Evolutionary conservation across 1,140 invertebrate species (phyloP).

Genomic region (Drosophila pseudoananassae): DNA sequence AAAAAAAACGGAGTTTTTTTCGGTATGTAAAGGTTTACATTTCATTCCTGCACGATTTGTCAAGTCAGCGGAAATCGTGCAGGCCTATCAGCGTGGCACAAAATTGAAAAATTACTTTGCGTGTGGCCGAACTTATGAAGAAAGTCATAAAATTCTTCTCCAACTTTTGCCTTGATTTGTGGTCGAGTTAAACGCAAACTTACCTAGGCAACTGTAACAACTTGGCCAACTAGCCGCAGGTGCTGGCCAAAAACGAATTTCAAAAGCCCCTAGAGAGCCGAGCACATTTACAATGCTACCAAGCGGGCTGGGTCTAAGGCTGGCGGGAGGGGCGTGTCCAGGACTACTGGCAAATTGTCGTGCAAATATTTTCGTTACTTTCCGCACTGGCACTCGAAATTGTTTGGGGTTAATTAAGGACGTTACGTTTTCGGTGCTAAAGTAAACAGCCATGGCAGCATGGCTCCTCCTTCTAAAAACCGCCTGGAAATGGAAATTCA

Average conservation of each 20-base stretch:
- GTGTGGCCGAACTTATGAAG: conserved; percentile 74
- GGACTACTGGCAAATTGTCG: conserved; percentile 32
- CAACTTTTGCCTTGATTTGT: conserved; percentile 66
- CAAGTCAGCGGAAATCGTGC: conserved; percentile 83
- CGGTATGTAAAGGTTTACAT: conserved; percentile 66
- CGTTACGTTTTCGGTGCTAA: conserved; percentile 37
- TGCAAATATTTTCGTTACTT: conserved; percentile 47
- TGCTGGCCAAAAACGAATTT: conserved; percentile 36
- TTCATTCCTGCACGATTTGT: conserved; percentile 82
- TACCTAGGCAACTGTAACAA: conserved; percentile 41
- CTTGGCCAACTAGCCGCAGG: conserved; percentile 43
- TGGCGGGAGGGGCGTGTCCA: not conserved
- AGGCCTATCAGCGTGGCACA: conserved; percentile 76
- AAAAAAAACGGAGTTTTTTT: conserved; percentile 8
- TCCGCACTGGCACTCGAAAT: conserved; percentile 48
- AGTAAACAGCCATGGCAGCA: conserved; percentile 27
- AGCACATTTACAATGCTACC: conserved; percentile 27
- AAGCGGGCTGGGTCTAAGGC: too few relatives aligned
- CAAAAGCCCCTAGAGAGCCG: conserved; percentile 35
- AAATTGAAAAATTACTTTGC: conserved; percentile 82
- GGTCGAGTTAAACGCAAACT: conserved; percentile 66
- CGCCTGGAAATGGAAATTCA: conserved; percentile 23
- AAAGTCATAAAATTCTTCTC: conserved; percentile 66
- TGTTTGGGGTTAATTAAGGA: conserved; percentile 50
- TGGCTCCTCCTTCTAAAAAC: conserved; percentile 5